Conservation (phyloP, 1,140 invertebrate genomes). For the Stegodyphus dumicola region DNA sequence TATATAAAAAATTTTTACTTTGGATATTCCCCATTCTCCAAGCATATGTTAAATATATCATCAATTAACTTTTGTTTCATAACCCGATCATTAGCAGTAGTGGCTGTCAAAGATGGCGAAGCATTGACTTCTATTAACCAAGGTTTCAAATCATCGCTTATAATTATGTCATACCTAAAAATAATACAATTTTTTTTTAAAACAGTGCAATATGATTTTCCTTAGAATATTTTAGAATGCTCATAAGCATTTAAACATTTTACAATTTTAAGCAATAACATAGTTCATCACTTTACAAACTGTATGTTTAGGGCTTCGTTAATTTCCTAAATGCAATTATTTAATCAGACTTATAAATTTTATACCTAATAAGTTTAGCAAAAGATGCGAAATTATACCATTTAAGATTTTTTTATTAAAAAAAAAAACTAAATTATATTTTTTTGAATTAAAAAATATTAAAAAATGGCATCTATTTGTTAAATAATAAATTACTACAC, state of each 20-base stretch:
- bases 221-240: not conserved
- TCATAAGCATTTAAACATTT: not conserved
- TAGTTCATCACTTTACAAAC: too few species aligned
- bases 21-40: conserved; percentile 88
- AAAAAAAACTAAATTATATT: too few species aligned
- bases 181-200: not conserved
- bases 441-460: too few species aligned
- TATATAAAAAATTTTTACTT: conserved; percentile 73
- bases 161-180: conserved; percentile 84
- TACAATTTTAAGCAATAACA: not conserved
- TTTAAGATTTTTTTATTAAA: too few species aligned
- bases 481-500: too few species aligned
- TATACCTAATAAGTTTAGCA: too few species aligned
- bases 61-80: conserved; percentile 96
- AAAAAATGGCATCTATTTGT: too few species aligned
- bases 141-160: conserved; percentile 85
- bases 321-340: too few species aligned
- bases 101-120: conserved; percentile 92
- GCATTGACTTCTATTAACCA: conserved; percentile 93
- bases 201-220: not conserved
- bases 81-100: conserved; percentile 94
- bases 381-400: too few species aligned
- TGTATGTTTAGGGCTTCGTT: too few species aligned
- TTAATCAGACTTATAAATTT: too few species aligned
- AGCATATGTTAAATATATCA: conserved; percentile 91